Evolutionary conservation across 2,797 vertebrate species (phyloP).

Genomic region (Phoebastria nigripes): DNA sequence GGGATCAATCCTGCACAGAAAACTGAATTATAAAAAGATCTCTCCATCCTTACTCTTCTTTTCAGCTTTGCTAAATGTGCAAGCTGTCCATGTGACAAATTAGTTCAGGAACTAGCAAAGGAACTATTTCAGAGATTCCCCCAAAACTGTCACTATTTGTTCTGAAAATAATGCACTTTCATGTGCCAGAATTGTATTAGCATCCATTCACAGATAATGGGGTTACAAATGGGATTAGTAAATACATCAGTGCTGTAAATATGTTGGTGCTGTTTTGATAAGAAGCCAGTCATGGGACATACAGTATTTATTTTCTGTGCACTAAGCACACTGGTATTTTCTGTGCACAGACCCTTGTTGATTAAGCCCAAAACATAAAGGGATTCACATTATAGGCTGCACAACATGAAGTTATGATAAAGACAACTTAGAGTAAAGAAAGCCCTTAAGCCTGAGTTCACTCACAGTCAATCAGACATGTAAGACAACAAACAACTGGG

Average conservation of each 20-base stretch:
- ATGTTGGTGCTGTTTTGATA: background rate
- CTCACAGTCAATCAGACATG: background rate
- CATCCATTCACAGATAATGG: background rate
- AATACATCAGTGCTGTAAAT: background rate
- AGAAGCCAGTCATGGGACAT: background rate
- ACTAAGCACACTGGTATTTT: background rate
- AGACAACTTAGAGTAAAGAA: background rate
- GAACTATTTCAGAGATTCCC: background rate
- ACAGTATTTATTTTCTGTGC: background rate
- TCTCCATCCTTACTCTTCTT: background rate
- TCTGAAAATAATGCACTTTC: background rate
- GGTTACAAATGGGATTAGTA: background rate
- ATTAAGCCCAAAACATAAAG: background rate
- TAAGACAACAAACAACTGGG: background rate
- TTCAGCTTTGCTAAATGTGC: background rate
- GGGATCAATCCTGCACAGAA: background rate
- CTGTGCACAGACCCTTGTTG: background rate
- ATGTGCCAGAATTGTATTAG: background rate
- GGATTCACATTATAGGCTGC: background rate
- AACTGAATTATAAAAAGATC: background rate
- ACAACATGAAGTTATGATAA: background rate
- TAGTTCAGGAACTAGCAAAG: background rate
- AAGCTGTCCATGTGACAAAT: background rate
- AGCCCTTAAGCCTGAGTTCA: background rate
- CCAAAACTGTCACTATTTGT: background rate